These are phyloP conservation scores for Plebejus anna DNA, from an alignment of 2,888 invertebrate genomes.

Conservation along the genomic window DNA sequence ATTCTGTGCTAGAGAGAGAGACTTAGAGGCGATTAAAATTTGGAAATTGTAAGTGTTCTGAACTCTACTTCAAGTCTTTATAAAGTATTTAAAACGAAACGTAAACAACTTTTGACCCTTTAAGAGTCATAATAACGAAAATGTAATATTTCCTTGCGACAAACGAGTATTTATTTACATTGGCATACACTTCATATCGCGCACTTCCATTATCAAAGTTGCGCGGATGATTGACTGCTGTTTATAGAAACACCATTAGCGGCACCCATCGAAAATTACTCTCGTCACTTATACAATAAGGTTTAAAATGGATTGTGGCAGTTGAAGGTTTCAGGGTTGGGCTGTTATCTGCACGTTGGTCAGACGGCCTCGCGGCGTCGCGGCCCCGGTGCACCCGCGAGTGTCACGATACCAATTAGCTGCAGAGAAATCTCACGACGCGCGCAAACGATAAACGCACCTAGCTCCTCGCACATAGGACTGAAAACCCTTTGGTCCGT, in stretches of 20 bases:
- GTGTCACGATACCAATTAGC: slow-evolving; percentile 65
- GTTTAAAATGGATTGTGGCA: slow-evolving; percentile 32
- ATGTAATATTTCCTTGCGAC: neutral
- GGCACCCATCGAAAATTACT: slow-evolving; percentile 30
- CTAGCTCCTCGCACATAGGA: slow-evolving; percentile 28
- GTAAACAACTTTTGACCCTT: too few species aligned
- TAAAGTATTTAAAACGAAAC: too few species aligned
- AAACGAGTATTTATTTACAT: neutral
- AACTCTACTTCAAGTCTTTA: too few species aligned
- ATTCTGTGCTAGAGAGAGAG: too few species aligned
- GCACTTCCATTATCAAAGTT: slow-evolving; percentile 28
- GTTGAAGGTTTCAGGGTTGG: slow-evolving; percentile 55
- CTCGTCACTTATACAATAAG: slow-evolving; percentile 30
- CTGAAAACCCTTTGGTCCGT: neutral
- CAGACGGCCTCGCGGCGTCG: slow-evolving; percentile 48
- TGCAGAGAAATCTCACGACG: slow-evolving; percentile 55
- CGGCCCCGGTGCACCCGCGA: slow-evolving; percentile 51
- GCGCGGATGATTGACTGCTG: slow-evolving; percentile 37
- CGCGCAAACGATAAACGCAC: slow-evolving; percentile 36
- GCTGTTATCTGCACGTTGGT: slow-evolving; percentile 61
- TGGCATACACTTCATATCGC: neutral
- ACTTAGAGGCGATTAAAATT: too few species aligned
- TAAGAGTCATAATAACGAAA: neutral
- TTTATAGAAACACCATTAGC: slow-evolving; percentile 33
- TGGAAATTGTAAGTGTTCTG: too few species aligned